These are phyloP conservation scores for Poecilia gillii DNA, from an alignment of 2,797 vertebrate genomes.

Conservation along the genomic window DNA sequence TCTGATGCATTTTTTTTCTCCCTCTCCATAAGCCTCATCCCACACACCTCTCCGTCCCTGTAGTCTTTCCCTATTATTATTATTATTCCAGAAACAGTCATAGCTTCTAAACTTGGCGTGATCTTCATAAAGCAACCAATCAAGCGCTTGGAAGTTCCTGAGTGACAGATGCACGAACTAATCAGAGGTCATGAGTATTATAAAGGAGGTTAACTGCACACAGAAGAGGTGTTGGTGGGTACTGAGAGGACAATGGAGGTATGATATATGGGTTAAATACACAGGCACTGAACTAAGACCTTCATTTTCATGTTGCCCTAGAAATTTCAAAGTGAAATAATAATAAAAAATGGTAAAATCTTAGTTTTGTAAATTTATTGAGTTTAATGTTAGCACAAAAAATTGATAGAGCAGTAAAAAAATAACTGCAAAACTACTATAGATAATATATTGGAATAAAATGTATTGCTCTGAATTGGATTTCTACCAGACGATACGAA, in stretches of 20 bases:
- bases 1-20: conserved; percentile 58
- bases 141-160: conserved; percentile 27
- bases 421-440: background rate
- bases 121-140: conserved; percentile 24
- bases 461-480: background rate
- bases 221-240: background rate
- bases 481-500: background rate
- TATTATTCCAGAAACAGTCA: conserved; percentile 53
- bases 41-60: conserved; percentile 56
- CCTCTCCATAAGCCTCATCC: conserved; percentile 55
- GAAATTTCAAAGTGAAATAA: background rate
- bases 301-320: background rate
- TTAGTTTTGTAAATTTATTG: background rate
- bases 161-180: conserved; percentile 42
- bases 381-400: background rate
- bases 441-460: background rate
- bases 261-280: background rate
- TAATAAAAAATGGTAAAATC: background rate
- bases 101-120: conserved; percentile 28
- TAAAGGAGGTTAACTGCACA: conserved; percentile 20
- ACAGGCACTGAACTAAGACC: background rate
- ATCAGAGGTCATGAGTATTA: conserved; percentile 35
- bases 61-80: conserved; percentile 48
- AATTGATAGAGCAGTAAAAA: background rate
- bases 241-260: background rate